Evolutionary conservation across 2,888 invertebrate genomes (phyloP).

Genomic region (Acronicta psi): DNA sequence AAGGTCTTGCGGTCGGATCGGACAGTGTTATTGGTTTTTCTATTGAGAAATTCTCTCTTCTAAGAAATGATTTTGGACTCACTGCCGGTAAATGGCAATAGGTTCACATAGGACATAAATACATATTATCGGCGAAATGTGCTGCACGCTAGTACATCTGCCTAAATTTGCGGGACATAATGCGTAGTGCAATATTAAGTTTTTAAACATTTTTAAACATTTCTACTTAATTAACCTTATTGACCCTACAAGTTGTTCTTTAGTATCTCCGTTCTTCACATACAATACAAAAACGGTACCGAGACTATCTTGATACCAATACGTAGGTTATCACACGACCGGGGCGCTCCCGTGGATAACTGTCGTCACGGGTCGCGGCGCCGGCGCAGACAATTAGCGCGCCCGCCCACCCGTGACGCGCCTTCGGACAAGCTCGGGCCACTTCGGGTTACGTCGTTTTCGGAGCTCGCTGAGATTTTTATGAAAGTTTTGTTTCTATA

Average conservation of each 20-base stretch:
- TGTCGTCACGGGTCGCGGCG: slow-evolving; percentile 75
- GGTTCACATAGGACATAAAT: too few species aligned
- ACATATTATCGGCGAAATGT: too few species aligned
- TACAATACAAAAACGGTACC: slow-evolving; percentile 53
- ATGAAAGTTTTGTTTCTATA: neutral
- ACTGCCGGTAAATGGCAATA: too few species aligned
- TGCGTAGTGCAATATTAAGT: too few species aligned
- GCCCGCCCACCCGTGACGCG: slow-evolving; percentile 79
- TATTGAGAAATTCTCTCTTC: too few species aligned
- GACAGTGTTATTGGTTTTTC: too few species aligned
- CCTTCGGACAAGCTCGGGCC: slow-evolving; percentile 60
- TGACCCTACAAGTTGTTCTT: neutral
- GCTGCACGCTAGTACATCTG: too few species aligned
- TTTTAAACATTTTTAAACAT: too few species aligned
- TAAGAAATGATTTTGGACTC: too few species aligned
- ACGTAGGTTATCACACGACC: slow-evolving; percentile 53
- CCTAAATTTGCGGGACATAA: too few species aligned
- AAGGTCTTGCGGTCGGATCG: too few species aligned
- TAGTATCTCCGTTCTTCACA: slow-evolving; percentile 38
- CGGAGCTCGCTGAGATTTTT: slow-evolving; percentile 27
- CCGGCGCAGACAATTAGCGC: slow-evolving; percentile 71
- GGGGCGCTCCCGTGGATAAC: slow-evolving; percentile 66
- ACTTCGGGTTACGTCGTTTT: slow-evolving; percentile 55
- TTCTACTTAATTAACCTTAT: too few species aligned
- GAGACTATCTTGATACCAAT: slow-evolving; percentile 30